phyloP scores from a whole-genome alignment of 2,888 invertebrate genomes.

The Nemotelus nigrinus region DNA sequence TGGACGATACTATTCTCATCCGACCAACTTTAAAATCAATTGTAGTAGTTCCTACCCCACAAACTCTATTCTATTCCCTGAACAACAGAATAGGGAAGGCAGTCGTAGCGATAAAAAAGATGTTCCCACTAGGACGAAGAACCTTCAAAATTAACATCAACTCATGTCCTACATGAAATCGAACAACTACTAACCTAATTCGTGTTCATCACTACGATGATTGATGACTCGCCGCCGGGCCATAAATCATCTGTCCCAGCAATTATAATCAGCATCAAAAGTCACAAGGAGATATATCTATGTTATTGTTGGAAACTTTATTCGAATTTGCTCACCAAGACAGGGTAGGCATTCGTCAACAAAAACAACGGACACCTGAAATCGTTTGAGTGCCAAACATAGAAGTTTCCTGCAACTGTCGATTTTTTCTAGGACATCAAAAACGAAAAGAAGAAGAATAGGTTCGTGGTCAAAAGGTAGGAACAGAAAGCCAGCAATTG shows the following conservation, averaged over 20 bases:
- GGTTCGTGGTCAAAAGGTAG: slow-evolving; percentile 23
- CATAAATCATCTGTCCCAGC: slow-evolving; percentile 24
- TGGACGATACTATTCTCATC: no score
- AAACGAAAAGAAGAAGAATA: background rate
- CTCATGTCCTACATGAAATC: background rate
- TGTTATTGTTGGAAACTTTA: background rate
- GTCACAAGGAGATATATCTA: background rate
- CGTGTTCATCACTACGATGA: slow-evolving; percentile 10
- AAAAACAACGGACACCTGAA: slow-evolving; percentile 17
- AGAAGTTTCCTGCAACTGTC: background rate
- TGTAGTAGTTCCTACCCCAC: no score
- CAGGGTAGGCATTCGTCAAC: background rate
- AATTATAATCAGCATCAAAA: slow-evolving; percentile 16
- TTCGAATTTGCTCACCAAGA: background rate
- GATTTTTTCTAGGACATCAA: background rate
- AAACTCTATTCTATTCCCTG: no score
- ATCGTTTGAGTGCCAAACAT: background rate
- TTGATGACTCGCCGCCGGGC: background rate
- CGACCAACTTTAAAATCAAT: no score
- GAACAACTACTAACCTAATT: slow-evolving; percentile 16
- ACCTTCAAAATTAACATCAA: no score
- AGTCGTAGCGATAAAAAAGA: no score
- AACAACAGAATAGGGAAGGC: no score
- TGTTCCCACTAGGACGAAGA: no score
- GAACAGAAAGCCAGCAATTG: background rate